A percentile compares a stretch with the other conserved stretches of the same genome.
These are phyloP conservation scores for Samia ricini DNA, from an alignment of 1,140 invertebrate species.

Conservation along the genomic window DNA sequence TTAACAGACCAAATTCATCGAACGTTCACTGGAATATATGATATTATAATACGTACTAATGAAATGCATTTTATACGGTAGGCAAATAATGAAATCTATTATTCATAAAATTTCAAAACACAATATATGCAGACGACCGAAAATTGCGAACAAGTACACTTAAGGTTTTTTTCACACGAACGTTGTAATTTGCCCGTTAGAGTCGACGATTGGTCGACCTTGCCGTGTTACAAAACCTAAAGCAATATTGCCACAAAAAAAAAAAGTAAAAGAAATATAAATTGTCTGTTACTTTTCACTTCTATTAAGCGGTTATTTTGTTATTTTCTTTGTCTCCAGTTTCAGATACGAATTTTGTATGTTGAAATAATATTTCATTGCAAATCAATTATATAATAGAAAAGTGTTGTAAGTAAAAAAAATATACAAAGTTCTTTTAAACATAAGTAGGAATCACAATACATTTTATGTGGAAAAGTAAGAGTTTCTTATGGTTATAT, in stretches of 20 bases:
- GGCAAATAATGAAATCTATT: constrained; percentile 5
- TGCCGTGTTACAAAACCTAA: constrained; percentile 39
- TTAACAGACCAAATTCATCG: not conserved
- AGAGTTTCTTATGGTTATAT: too few relatives aligned
- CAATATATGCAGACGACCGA: constrained; percentile 19
- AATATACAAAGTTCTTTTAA: too few relatives aligned
- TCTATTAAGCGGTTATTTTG: not conserved
- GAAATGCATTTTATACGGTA: not conserved
- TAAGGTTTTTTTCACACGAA: constrained; percentile 44
- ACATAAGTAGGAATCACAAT: too few relatives aligned
- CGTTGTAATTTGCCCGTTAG: constrained; percentile 44
- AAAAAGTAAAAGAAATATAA: not conserved
- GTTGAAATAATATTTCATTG: not conserved
- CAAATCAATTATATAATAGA: not conserved
- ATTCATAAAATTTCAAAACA: constrained; percentile 8
- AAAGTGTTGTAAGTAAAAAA: too few relatives aligned
- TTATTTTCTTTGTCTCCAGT: not conserved
- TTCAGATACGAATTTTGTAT: not conserved
- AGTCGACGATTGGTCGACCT: constrained; percentile 28
- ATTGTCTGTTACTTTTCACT: not conserved
- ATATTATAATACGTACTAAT: constrained; percentile 1
- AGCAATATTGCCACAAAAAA: constrained; percentile 15
- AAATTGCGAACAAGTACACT: constrained; percentile 27
- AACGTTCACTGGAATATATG: not conserved
- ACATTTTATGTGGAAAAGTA: too few relatives aligned